These are phyloP conservation scores for Idaea straminata DNA, from an alignment of 2,888 invertebrate species.

Conservation along the genomic window DNA sequence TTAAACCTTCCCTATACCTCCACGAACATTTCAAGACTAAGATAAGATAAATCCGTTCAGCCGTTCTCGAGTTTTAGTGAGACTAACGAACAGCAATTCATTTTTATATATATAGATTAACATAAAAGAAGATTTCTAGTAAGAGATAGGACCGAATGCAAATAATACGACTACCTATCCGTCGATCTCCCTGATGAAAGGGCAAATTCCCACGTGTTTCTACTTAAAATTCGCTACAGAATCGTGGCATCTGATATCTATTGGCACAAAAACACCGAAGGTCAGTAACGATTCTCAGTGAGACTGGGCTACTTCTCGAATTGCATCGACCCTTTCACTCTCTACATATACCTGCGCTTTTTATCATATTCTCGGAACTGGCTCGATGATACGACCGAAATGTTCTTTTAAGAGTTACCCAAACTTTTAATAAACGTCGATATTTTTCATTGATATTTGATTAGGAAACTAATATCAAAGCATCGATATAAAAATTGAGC, in stretches of 20 bases:
- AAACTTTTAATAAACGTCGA: conserved; percentile 42
- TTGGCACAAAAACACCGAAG: conserved; percentile 63
- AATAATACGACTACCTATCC: conserved; percentile 64
- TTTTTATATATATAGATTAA: no score
- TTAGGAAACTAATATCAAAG: neutral
- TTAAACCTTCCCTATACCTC: no score
- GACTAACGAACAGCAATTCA: no score
- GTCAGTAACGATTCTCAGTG: conserved; percentile 59
- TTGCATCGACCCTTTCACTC: conserved; percentile 80
- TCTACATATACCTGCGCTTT: conserved; percentile 77
- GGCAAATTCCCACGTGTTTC: conserved; percentile 73
- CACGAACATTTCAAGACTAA: no score
- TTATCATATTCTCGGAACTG: conserved; percentile 69
- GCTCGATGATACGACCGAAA: conserved; percentile 46
- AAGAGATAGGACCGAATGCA: conserved; percentile 48
- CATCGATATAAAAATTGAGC: neutral
- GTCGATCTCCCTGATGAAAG: conserved; percentile 48
- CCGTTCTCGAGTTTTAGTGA: no score
- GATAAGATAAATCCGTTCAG: no score
- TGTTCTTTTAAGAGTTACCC: conserved; percentile 38
- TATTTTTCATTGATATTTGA: conserved; percentile 1
- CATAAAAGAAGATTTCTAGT: conserved; percentile 18
- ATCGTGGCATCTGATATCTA: conserved; percentile 61
- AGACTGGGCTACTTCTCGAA: conserved; percentile 73
- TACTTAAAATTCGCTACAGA: conserved; percentile 61